These are phyloP conservation scores for Heliconius aoede DNA, from an alignment of 2,888 invertebrate species.

Conservation along the genomic window DNA sequence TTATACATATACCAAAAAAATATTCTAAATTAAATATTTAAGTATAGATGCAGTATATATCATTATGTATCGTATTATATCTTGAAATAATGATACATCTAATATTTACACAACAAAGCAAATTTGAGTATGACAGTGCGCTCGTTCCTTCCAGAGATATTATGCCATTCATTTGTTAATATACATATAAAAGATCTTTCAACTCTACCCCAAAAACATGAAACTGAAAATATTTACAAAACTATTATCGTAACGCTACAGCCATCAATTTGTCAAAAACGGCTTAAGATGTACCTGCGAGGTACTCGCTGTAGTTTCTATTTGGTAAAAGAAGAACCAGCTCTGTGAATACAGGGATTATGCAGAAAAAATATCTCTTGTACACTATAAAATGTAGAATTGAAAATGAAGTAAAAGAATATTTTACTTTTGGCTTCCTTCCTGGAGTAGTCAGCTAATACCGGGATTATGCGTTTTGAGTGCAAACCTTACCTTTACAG, in stretches of 20 bases:
- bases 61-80: not conserved
- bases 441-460: not conserved
- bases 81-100: not conserved
- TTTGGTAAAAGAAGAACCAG: slow-evolving; percentile 30
- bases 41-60: too few relatives aligned
- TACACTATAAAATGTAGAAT: slow-evolving; percentile 14
- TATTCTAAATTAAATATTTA: not conserved
- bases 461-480: too few relatives aligned
- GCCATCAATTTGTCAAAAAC: slow-evolving; percentile 27
- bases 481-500: not conserved
- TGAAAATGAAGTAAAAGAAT: slow-evolving; percentile 16
- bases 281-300: slow-evolving; percentile 30
- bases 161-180: not conserved
- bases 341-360: slow-evolving; percentile 34
- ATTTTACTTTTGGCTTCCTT: slow-evolving; percentile 1
- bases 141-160: not conserved
- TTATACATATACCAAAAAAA: too few relatives aligned
- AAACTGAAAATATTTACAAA: slow-evolving; percentile 8
- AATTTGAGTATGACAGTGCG: not conserved
- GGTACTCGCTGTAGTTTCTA: slow-evolving; percentile 31
- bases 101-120: not conserved
- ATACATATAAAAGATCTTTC: not conserved
- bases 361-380: slow-evolving; percentile 23
- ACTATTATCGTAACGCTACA: slow-evolving; percentile 15
- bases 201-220: not conserved